Percentiles rank a stretch among this genome's conserved stretches.
Conservation (phyloP, 2,113 vertebrate species). For the Hydrochoerus hydrochaeris region DNA sequence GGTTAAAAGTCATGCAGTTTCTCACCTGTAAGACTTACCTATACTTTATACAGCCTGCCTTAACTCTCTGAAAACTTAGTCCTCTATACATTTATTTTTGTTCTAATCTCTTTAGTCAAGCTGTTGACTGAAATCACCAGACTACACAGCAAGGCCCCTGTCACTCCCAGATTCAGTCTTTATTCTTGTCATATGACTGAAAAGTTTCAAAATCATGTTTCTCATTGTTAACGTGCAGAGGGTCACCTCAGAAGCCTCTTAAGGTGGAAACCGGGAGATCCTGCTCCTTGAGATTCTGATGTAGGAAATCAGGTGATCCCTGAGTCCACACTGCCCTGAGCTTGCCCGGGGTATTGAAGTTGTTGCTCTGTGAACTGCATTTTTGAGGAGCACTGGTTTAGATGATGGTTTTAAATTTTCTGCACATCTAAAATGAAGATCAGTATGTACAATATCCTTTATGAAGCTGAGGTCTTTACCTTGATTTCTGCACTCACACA, state of each 20-base stretch:
- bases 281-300: background rate
- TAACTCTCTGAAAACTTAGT: background rate
- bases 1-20: background rate
- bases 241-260: background rate
- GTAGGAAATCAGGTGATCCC: background rate
- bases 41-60: background rate
- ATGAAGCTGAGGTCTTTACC: background rate
- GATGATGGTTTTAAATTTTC: background rate
- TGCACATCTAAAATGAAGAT: background rate
- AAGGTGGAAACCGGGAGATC: background rate
- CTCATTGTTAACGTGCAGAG: background rate
- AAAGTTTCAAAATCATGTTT: background rate
- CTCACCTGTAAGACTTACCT: background rate
- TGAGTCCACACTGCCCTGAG: background rate
- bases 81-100: background rate
- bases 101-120: constrained; percentile 14
- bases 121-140: background rate
- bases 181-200: background rate
- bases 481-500: background rate
- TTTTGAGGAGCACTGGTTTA: background rate
- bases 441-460: background rate
- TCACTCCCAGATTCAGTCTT: background rate
- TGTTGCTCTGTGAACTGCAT: background rate
- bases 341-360: background rate
- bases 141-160: background rate